phyloP scores from a whole-genome alignment of 2,888 invertebrate species.

The Trissolcus japonicus region DNA sequence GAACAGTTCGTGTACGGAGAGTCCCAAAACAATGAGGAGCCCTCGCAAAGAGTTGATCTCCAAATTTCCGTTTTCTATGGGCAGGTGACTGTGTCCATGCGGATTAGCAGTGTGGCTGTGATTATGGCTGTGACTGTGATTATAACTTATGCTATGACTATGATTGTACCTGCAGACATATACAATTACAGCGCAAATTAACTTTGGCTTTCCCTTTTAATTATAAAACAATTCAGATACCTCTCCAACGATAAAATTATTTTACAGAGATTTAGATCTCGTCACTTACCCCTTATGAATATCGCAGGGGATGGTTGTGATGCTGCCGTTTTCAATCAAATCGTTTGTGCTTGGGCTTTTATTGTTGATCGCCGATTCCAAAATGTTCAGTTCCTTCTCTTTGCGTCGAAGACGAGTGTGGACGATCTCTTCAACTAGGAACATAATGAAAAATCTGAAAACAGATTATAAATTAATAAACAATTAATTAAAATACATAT shows the following conservation, averaged over 20 bases:
- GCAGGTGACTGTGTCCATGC: constrained; percentile 68
- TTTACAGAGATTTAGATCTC: neutral
- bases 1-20: constrained; percentile 91
- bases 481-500: neutral
- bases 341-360: constrained; percentile 69
- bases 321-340: constrained; percentile 67
- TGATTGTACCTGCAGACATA: constrained; percentile 19
- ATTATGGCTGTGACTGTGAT: constrained; percentile 13
- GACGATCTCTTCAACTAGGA: constrained; percentile 86
- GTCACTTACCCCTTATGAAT: constrained; percentile 20
- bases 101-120: constrained; percentile 9
- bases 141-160: constrained; percentile 14
- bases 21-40: constrained; percentile 87
- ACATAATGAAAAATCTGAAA: constrained; percentile 73
- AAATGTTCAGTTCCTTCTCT: constrained; percentile 51
- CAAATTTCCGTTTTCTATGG: constrained; percentile 66
- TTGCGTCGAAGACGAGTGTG: constrained; percentile 80
- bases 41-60: constrained; percentile 79
- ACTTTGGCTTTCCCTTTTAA: neutral
- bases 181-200: neutral
- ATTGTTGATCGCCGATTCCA: constrained; percentile 61
- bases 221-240: neutral
- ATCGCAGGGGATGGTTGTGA: constrained; percentile 30
- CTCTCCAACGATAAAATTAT: neutral
- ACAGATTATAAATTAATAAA: neutral